Evolutionary conservation across 2,113 vertebrate genomes (phyloP).

Genomic region (Tragelaphus scriptus): DNA sequence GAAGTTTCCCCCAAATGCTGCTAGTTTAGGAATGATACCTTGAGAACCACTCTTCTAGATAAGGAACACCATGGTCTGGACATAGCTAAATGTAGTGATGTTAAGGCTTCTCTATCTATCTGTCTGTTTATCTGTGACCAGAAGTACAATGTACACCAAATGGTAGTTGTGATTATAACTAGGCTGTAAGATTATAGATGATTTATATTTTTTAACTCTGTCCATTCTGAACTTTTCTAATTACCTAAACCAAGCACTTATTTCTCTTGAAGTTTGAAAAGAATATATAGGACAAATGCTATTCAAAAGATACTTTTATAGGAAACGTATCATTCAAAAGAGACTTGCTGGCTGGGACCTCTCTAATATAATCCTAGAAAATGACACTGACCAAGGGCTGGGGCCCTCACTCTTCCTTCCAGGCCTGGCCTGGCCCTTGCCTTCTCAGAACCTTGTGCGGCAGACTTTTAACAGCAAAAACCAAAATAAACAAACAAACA

Average conservation of each 20-base stretch:
- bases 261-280: background rate
- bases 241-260: background rate
- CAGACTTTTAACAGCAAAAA: background rate
- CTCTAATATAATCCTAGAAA: background rate
- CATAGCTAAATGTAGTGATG: background rate
- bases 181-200: background rate
- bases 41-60: background rate
- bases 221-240: background rate
- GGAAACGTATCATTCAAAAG: background rate
- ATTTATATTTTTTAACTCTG: background rate
- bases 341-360: background rate
- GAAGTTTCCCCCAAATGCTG: background rate
- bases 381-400: background rate
- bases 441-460: background rate
- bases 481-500: background rate
- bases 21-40: background rate
- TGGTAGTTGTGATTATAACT: background rate
- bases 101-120: background rate
- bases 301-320: background rate
- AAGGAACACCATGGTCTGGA: background rate
- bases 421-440: background rate
- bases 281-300: background rate
- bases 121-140: no score
- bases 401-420: background rate
- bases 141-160: background rate